These are phyloP conservation scores for Burhinus bistriatus DNA, from an alignment of 2,113 vertebrate species.

Conservation along the genomic window DNA sequence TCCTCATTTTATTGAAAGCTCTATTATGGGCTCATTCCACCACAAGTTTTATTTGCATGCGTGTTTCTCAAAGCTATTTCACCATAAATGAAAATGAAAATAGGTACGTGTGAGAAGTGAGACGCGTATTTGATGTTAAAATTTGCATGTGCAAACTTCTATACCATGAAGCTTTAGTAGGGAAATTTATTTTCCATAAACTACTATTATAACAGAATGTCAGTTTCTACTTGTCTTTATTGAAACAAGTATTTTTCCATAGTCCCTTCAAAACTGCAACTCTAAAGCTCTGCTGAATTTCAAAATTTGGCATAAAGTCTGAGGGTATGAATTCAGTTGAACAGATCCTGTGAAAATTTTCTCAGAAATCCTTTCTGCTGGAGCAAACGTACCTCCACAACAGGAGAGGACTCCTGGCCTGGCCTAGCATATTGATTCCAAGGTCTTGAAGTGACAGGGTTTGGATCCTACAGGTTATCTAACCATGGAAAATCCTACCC, in stretches of 20 bases:
- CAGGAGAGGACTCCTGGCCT: not conserved
- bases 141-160: not conserved
- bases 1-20: not conserved
- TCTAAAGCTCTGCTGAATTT: not conserved
- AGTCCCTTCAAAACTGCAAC: not conserved
- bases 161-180: not conserved
- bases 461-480: not conserved
- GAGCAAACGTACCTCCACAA: not conserved
- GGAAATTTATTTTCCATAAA: not conserved
- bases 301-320: not conserved
- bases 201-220: not conserved
- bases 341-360: not conserved
- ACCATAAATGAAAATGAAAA: constrained; percentile 23
- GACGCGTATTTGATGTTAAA: not conserved
- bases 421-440: not conserved
- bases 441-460: not conserved
- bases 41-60: not conserved
- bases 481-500: not conserved
- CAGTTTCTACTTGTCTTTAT: not conserved
- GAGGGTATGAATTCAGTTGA: not conserved
- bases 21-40: not conserved
- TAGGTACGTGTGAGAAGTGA: not conserved
- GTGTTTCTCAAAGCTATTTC: not conserved
- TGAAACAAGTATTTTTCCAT: not conserved
- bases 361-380: not conserved